phyloP scores from a whole-genome alignment of 2,113 vertebrate genomes.

The Heloderma charlesbogerti region DNA sequence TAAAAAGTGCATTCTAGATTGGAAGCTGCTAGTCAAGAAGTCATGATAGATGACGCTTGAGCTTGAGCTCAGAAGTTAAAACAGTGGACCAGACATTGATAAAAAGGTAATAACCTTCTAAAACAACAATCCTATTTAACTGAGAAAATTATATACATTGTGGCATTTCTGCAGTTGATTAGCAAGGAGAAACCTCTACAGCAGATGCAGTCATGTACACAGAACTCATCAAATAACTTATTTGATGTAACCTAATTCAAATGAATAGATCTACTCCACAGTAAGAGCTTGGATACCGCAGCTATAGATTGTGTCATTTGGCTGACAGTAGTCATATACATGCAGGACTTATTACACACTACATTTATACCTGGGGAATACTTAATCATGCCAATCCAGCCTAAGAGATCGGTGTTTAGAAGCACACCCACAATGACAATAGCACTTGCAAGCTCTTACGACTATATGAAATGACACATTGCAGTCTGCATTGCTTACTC shows the following conservation, averaged over 20 bases:
- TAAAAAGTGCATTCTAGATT: accelerated
- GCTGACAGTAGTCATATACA: not conserved
- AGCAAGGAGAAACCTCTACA: not conserved
- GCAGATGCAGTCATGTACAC: not conserved
- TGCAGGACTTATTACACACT: not conserved
- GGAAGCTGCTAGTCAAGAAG: not conserved
- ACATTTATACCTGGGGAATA: not conserved
- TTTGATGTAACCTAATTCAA: not conserved
- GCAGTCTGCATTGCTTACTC: conserved; percentile 21
- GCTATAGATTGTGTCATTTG: not conserved
- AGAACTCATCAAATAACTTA: not conserved
- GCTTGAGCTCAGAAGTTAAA: not conserved
- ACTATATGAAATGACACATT: conserved; percentile 1
- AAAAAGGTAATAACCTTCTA: conserved; percentile 1
- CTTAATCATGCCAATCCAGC: not conserved
- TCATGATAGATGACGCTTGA: not conserved
- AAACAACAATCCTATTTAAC: conserved; percentile 4
- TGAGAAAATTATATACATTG: conserved; percentile 34
- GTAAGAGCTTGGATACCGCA: not conserved
- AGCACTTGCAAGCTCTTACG: not conserved
- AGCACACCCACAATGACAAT: not conserved
- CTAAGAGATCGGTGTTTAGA: not conserved
- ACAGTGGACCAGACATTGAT: not conserved
- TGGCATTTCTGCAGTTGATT: not conserved
- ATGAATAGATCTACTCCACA: not conserved